A percentile compares a stretch with the other conserved stretches of the same genome.
Evolutionary conservation across 1,140 invertebrate genomes (phyloP).

Genomic region (Heliconius hermathena): DNA sequence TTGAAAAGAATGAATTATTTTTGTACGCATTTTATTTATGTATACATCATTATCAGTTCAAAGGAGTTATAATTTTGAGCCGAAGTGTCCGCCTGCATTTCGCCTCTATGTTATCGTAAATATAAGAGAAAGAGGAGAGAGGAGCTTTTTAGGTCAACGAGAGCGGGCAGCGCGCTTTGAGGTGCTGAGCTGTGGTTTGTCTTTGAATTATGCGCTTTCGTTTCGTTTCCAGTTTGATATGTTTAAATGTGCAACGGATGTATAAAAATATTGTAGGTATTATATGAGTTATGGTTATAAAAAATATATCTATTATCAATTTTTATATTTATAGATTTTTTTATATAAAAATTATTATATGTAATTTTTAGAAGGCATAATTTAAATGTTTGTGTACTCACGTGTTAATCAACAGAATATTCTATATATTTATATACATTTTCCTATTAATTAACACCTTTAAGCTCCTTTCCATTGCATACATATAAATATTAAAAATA

Average conservation of each 20-base stretch:
- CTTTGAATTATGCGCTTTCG: constrained; percentile 27
- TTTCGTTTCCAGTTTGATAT: background rate
- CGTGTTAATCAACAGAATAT: background rate
- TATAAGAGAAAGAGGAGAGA: constrained; percentile 13
- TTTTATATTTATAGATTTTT: no score
- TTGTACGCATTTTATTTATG: background rate
- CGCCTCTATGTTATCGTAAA: constrained; percentile 19
- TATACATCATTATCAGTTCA: constrained; percentile 2
- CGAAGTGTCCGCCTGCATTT: constrained; percentile 1
- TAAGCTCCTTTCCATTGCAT: no score
- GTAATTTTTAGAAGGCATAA: background rate
- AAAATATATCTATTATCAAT: no score
- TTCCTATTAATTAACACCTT: background rate
- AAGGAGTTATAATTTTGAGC: background rate
- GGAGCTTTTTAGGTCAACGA: constrained; percentile 27
- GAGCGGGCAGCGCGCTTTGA: constrained; percentile 25
- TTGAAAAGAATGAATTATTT: background rate
- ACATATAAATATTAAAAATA: no score
- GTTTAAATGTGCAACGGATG: constrained; percentile 16
- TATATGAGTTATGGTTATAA: no score
- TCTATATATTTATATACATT: background rate
- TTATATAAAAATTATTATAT: no score
- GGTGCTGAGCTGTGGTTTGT: constrained; percentile 26
- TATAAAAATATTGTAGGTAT: no score
- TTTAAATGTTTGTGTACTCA: background rate